phyloP scores from a whole-genome alignment of 2,797 vertebrate species.

The Cossypha niveicapilla region DNA sequence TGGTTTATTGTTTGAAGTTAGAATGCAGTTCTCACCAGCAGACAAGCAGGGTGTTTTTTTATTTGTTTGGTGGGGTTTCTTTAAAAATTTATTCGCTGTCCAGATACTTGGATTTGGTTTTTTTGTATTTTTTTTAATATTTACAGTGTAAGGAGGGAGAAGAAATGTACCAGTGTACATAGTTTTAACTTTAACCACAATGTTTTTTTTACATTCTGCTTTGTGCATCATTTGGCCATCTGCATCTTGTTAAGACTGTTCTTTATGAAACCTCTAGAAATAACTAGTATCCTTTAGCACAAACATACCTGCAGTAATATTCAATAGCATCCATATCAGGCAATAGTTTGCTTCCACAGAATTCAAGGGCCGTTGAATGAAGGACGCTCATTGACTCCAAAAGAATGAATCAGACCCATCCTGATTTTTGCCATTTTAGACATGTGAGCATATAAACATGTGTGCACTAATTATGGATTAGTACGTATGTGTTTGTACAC shows the following conservation, averaged over 20 bases:
- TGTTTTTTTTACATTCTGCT: slow-evolving; percentile 15
- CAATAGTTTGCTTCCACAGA: not conserved
- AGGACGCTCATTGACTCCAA: not conserved
- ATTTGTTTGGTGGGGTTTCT: not conserved
- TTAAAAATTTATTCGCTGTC: not conserved
- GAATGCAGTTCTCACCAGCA: slow-evolving; percentile 3
- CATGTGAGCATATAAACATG: not conserved
- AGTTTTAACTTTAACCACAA: slow-evolving; percentile 12
- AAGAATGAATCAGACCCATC: not conserved
- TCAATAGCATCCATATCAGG: not conserved
- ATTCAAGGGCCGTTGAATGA: not conserved
- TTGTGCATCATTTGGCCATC: slow-evolving; percentile 36
- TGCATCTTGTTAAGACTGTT: slow-evolving; percentile 47
- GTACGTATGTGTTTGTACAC: not conserved
- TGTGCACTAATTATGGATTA: not conserved
- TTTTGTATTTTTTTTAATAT: not conserved
- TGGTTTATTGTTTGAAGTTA: slow-evolving; percentile 43
- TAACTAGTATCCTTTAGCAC: not conserved
- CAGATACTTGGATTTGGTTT: not conserved
- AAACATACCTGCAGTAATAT: slow-evolving; percentile 1
- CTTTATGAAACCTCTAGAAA: slow-evolving; percentile 29
- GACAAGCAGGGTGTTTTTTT: not conserved
- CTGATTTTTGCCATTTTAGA: not conserved
- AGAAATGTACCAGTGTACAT: not conserved
- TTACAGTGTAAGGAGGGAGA: not conserved